Conservation (phyloP, 2,888 invertebrate species). For the Argyresthia albistria region DNA sequence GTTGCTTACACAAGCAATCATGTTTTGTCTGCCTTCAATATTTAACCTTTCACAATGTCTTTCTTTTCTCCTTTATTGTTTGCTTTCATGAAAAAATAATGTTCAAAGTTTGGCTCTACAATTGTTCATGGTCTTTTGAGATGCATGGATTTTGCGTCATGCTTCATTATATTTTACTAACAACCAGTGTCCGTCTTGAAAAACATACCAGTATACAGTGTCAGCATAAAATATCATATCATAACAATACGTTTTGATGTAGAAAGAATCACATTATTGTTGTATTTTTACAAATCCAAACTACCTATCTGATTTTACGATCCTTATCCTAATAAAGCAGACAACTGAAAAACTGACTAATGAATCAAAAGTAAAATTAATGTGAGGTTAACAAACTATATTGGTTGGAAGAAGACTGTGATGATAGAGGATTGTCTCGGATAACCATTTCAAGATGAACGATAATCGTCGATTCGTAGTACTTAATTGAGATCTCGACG, state of each 20-base stretch:
- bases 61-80: neutral
- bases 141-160: no score
- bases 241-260: no score
- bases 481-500: conserved; percentile 50
- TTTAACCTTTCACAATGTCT: neutral
- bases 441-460: conserved; percentile 42
- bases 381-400: conserved; percentile 8
- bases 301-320: neutral
- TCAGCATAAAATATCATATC: no score
- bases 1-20: conserved; percentile 8
- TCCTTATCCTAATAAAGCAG: neutral
- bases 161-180: no score
- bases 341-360: neutral
- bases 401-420: conserved; percentile 29
- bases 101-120: no score
- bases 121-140: no score
- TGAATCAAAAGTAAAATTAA: conserved; percentile 1
- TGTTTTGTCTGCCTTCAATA: neutral
- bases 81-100: neutral
- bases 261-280: no score
- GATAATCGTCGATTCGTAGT: conserved; percentile 52
- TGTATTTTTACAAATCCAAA: no score
- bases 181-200: no score
- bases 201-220: no score
- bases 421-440: conserved; percentile 44